Conservation (phyloP, 2,797 vertebrate genomes). For the Bryconaethiops microstoma region DNA sequence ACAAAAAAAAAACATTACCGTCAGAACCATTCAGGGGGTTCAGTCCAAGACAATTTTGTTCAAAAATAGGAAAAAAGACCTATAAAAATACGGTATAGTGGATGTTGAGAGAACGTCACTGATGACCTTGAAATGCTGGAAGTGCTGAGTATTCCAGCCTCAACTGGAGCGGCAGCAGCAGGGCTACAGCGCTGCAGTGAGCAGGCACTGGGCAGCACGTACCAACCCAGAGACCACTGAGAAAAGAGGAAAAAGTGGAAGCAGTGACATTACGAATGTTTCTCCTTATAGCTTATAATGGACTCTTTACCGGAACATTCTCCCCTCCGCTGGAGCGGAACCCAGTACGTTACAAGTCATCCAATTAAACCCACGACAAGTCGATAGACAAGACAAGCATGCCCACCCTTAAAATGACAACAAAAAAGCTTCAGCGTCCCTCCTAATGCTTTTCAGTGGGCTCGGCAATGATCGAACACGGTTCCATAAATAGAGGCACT, state of each 20-base stretch:
- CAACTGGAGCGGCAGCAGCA: slow-evolving; percentile 10
- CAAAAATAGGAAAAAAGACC: too few species aligned
- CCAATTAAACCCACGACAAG: slow-evolving; percentile 29
- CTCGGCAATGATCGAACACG: slow-evolving; percentile 16
- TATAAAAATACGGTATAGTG: background rate
- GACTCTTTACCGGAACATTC: slow-evolving; percentile 18
- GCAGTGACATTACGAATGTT: background rate
- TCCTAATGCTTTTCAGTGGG: slow-evolving; percentile 21
- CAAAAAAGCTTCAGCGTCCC: slow-evolving; percentile 1
- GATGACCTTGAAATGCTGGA: slow-evolving; percentile 42
- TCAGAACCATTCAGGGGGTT: too few species aligned
- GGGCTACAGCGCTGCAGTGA: background rate
- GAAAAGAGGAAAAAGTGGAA: background rate
- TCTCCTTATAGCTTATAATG: background rate
- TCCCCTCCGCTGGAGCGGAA: background rate
- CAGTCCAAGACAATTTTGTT: too few species aligned
- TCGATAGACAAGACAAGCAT: slow-evolving; percentile 21
- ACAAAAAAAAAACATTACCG: too few species aligned
- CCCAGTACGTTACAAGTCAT: background rate
- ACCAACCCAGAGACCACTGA: background rate
- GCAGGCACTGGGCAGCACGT: background rate
- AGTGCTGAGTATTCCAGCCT: slow-evolving; percentile 13
- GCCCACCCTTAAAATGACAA: slow-evolving; percentile 5
- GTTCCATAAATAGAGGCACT: slow-evolving; percentile 47
- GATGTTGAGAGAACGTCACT: background rate